Percentiles rank a stretch among this genome's conserved stretches.
Conservation (phyloP, 2,113 vertebrate species). For the Balaenoptera acutorostrata region DNA sequence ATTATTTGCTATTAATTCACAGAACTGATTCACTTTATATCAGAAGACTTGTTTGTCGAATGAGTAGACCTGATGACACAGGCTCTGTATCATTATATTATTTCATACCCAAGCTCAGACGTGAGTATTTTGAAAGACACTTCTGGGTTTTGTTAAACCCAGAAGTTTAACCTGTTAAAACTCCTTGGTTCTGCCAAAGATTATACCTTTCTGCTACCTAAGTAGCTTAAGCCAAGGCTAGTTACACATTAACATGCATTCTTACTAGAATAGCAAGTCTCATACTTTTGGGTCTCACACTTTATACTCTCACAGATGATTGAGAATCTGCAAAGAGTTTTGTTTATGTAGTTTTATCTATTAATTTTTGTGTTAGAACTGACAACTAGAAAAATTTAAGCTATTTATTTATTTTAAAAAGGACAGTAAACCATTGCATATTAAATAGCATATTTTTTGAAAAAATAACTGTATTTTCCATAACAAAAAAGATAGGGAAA, state of each 20-base stretch:
- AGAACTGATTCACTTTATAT: neutral
- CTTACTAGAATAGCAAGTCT: neutral
- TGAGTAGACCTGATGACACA: neutral
- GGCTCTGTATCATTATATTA: neutral
- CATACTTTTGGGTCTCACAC: neutral
- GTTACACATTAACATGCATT: neutral
- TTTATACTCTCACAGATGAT: neutral
- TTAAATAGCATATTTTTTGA: slow-evolving; percentile 13
- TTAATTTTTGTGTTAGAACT: neutral
- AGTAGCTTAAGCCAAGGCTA: neutral
- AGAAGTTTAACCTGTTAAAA: neutral
- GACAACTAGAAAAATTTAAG: neutral
- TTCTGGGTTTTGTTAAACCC: neutral
- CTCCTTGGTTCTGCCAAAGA: neutral
- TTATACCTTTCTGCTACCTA: neutral
- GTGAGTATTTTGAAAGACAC: slow-evolving; percentile 17
- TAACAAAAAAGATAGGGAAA: neutral
- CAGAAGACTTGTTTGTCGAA: neutral
- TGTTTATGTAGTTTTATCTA: neutral
- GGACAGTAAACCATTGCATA: neutral
- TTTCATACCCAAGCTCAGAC: neutral
- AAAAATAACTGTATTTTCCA: neutral
- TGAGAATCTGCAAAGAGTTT: neutral
- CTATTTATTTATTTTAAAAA: neutral
- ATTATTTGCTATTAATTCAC: neutral